Conservation (phyloP, 2,888 invertebrate genomes). For the Hedychridium roseum region DNA sequence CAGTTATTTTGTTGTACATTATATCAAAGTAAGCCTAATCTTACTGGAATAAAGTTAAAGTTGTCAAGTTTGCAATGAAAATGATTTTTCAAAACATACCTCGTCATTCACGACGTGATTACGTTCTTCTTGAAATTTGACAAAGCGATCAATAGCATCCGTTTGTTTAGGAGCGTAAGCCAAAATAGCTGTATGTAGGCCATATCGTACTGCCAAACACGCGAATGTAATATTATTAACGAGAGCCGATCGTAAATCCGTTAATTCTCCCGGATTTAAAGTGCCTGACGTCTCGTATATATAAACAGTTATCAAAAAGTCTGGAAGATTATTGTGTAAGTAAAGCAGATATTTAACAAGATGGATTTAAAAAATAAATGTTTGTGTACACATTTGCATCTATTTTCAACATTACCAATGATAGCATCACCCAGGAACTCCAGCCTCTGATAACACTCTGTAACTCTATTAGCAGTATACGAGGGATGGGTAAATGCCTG, state of each 20-base stretch:
- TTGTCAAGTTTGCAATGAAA: conserved; percentile 2
- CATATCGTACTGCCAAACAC: conserved; percentile 83
- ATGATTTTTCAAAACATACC: conserved; percentile 54
- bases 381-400: conserved; percentile 4
- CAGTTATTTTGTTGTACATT: conserved; percentile 4
- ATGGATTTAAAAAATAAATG: not conserved
- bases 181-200: conserved; percentile 80
- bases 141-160: conserved; percentile 71
- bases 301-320: conserved; percentile 87
- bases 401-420: conserved; percentile 65
- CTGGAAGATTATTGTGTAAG: conserved; percentile 59
- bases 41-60: conserved; percentile 6
- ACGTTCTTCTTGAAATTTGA: conserved; percentile 70
- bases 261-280: conserved; percentile 85
- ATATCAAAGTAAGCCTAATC: conserved; percentile 7
- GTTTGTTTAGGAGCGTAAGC: conserved; percentile 66
- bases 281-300: conserved; percentile 79
- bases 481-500: conserved; percentile 93
- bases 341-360: not conserved
- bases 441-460: conserved; percentile 88
- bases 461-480: conserved; percentile 80
- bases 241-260: conserved; percentile 92
- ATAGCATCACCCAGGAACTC: conserved; percentile 94
- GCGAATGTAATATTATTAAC: conserved; percentile 98
- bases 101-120: conserved; percentile 73